phyloP scores from a whole-genome alignment of 2,888 invertebrate species.

The Smittia sp. region DNA sequence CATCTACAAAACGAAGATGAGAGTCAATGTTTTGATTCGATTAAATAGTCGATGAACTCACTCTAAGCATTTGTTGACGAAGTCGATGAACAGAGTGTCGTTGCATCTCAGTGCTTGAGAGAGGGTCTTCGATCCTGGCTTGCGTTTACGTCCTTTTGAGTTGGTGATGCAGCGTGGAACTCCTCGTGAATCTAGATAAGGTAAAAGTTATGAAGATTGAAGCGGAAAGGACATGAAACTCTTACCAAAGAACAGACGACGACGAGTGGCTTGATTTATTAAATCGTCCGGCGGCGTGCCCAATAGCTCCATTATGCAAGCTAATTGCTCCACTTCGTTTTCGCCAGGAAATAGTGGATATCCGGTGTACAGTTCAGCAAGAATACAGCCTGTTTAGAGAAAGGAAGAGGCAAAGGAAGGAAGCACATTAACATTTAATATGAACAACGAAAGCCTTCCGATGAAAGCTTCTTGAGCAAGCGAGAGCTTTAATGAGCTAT shows the following conservation, averaged over 20 bases:
- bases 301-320: conserved; percentile 94
- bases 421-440: background rate
- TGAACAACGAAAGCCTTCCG: too few relatives aligned
- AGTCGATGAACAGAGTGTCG: conserved; percentile 86
- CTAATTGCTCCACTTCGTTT: conserved; percentile 94
- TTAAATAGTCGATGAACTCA: conserved; percentile 56
- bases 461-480: too few relatives aligned
- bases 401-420: background rate
- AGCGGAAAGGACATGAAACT: background rate
- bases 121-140: conserved; percentile 80
- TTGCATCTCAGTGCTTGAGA: conserved; percentile 78
- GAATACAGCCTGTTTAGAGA: conserved; percentile 72
- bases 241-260: conserved; percentile 81
- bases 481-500: too few relatives aligned
- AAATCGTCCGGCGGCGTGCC: conserved; percentile 87
- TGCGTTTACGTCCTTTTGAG: conserved; percentile 87
- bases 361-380: conserved; percentile 93
- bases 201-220: background rate
- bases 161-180: conserved; percentile 88
- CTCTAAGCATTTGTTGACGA: conserved; percentile 87
- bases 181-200: conserved; percentile 74
- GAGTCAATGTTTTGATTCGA: conserved; percentile 5
- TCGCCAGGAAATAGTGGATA: conserved; percentile 95
- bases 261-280: conserved; percentile 78
- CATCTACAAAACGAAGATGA: conserved; percentile 60